Percentiles rank a stretch among this genome's conserved stretches.
Conservation (phyloP, 2,113 vertebrate species). For the Coptodon rendalli region DNA sequence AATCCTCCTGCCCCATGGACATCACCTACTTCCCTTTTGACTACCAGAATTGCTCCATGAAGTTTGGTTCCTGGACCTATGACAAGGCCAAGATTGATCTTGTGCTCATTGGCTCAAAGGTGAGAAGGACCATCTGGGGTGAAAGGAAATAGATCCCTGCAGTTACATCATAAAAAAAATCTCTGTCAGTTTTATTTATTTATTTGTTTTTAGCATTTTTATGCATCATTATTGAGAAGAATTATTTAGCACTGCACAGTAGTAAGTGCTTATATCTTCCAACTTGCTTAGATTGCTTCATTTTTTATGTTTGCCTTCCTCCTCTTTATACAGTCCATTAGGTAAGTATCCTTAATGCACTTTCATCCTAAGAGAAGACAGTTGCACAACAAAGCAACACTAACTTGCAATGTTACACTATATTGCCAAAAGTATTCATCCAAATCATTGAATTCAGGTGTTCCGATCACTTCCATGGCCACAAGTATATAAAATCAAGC, state of each 20-base stretch:
- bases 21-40: conserved; percentile 97
- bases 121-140: conserved; percentile 24
- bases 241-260: neutral
- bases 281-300: neutral
- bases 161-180: neutral
- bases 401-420: neutral
- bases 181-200: neutral
- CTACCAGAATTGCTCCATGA: conserved; percentile 95
- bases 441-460: neutral
- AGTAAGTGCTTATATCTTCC: neutral
- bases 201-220: neutral
- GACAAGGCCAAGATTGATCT: conserved; percentile 96
- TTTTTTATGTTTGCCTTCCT: neutral
- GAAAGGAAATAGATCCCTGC: no score
- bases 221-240: neutral
- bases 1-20: conserved; percentile 96
- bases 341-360: neutral
- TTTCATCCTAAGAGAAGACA: neutral
- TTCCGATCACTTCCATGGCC: neutral
- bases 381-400: neutral
- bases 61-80: conserved; percentile 95
- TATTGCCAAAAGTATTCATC: neutral
- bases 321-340: neutral
- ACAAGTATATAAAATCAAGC: neutral
- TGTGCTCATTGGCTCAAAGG: conserved; percentile 89